phyloP scores from a whole-genome alignment of 2,797 vertebrate genomes.

The Sebastolobus alascanus region DNA sequence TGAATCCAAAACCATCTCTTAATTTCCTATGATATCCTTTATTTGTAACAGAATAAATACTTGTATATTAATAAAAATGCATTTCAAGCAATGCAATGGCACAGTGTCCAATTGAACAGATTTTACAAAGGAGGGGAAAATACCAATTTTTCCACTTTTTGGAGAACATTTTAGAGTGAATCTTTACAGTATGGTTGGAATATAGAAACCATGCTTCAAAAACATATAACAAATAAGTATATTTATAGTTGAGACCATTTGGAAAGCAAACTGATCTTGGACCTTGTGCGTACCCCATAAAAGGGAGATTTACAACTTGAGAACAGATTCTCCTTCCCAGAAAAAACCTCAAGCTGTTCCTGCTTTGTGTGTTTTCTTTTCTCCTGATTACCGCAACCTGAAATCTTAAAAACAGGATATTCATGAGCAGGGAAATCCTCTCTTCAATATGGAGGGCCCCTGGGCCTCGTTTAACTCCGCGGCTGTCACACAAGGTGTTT shows the following conservation, averaged over 20 bases:
- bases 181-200: neutral
- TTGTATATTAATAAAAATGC: constrained; percentile 85
- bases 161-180: neutral
- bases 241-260: constrained; percentile 51
- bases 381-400: constrained; percentile 64
- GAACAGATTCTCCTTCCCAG: constrained; percentile 65
- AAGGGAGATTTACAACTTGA: constrained; percentile 72
- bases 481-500: constrained; percentile 65
- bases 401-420: constrained; percentile 74
- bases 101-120: constrained; percentile 60
- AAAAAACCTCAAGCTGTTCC: constrained; percentile 64
- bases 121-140: neutral
- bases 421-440: constrained; percentile 79
- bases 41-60: constrained; percentile 83
- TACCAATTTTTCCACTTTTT: neutral
- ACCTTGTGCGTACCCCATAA: constrained; percentile 56
- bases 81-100: constrained; percentile 76
- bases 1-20: constrained; percentile 74
- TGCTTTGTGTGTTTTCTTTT: constrained; percentile 53
- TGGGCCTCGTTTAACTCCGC: constrained; percentile 63
- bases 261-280: constrained; percentile 52
- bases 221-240: constrained; percentile 44
- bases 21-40: constrained; percentile 80
- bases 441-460: constrained; percentile 63
- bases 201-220: constrained; percentile 32